phyloP scores from a whole-genome alignment of 2,113 vertebrate genomes.

The Columba janthina region DNA sequence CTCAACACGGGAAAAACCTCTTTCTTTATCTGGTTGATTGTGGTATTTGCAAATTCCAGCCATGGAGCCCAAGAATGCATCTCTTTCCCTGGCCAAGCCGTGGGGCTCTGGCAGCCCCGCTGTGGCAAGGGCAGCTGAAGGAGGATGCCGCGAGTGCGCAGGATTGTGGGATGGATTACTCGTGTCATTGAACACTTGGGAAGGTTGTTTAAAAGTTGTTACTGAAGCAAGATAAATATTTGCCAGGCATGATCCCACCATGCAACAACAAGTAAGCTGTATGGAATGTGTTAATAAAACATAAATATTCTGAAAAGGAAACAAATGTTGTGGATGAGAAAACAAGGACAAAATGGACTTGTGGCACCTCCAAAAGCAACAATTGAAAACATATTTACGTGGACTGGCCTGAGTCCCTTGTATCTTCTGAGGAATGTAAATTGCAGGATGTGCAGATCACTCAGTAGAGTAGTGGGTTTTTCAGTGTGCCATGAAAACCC shows the following conservation, averaged over 20 bases:
- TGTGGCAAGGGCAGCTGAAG: rapidly evolving
- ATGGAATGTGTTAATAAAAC: constrained; percentile 62
- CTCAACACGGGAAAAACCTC: background rate
- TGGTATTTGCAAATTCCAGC: background rate
- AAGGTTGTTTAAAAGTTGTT: constrained; percentile 32
- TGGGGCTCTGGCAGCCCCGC: background rate
- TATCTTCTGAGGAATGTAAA: background rate
- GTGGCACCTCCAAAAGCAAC: constrained; percentile 19
- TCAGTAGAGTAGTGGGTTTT: background rate
- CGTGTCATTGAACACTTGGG: background rate
- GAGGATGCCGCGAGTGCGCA: background rate
- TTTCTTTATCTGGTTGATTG: background rate
- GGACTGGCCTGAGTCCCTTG: background rate
- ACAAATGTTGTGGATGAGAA: constrained; percentile 18
- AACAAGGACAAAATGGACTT: constrained; percentile 39
- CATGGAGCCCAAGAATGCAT: background rate
- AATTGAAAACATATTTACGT: background rate
- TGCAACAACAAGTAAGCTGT: constrained; percentile 23
- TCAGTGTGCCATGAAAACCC: background rate
- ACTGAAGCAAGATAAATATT: constrained; percentile 55
- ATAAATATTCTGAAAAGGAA: constrained; percentile 35
- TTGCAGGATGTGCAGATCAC: background rate
- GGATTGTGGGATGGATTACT: background rate
- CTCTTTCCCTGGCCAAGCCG: background rate
- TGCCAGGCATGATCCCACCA: background rate